phyloP scores from a whole-genome alignment of 2,113 vertebrate species.

The Micronycteris hirsuta region DNA sequence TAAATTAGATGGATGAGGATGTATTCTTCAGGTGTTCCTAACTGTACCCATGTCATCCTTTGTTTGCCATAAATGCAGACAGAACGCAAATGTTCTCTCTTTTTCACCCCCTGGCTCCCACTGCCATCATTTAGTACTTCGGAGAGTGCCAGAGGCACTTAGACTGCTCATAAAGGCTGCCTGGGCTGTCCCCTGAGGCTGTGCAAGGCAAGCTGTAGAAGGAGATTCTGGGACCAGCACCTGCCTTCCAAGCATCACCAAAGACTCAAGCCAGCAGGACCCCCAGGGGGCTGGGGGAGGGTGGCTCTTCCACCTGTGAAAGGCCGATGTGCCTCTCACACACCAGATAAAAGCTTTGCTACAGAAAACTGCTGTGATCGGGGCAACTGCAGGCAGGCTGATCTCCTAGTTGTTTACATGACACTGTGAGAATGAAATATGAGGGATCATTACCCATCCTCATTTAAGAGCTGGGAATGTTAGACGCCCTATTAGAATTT shows the following conservation, averaged over 20 bases:
- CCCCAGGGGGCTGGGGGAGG: background rate
- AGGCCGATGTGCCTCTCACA: background rate
- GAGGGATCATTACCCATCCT: conserved; percentile 41
- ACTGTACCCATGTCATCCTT: conserved; percentile 58
- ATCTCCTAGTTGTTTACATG: conserved; percentile 5
- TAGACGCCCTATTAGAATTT: conserved; percentile 41
- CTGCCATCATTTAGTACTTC: conserved; percentile 12
- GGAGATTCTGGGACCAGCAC: background rate
- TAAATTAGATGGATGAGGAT: conserved; percentile 73
- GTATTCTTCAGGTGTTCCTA: conserved; percentile 63
- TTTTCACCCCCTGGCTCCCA: background rate
- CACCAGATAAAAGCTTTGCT: background rate
- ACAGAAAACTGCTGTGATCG: background rate
- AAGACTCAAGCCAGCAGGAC: background rate
- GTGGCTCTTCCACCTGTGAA: background rate
- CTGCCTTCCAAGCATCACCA: background rate
- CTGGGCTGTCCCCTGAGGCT: background rate
- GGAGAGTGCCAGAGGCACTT: background rate
- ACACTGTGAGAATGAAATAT: conserved; percentile 32
- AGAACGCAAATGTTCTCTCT: conserved; percentile 38
- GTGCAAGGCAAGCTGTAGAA: background rate
- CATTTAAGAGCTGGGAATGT: conserved; percentile 37
- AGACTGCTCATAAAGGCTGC: background rate
- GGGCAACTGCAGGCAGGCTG: background rate
- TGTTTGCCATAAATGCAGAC: conserved; percentile 58